Evolutionary conservation across 2,113 vertebrate genomes (phyloP), one percentile per base, ranked within the genome.

Genomic region (Nerophis ophidion): DNA sequence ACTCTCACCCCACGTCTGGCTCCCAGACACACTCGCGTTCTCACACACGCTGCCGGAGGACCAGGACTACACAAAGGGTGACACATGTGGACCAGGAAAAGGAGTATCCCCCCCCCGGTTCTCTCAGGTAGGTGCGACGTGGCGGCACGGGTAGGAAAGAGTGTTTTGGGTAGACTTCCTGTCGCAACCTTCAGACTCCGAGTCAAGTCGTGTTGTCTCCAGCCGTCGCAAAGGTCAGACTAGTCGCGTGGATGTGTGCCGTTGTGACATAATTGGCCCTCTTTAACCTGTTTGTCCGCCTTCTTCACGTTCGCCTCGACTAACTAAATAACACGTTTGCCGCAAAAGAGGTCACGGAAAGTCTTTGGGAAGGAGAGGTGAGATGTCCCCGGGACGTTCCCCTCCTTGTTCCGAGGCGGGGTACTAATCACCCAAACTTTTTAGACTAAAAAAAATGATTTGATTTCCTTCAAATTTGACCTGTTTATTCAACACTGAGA

Each of bases 371-470:
- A 70, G 77, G 68, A 75, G 75, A 66, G 35, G 64, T 76, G 73
- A 69, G 72, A 72, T 56, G 66, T 75, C 58, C 74, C 78, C 82
- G 68, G 68, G 72, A 87, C 88, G 89, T 90, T 90, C 87, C 85
- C 87, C 85, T 90, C 86, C 88, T 89, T 90, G 89, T 90, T 90
- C 86, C 83, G 78, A 66, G 84, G 80, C 72, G 38, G 71, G 80
- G 76, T 80, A 72, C 63, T 71, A 84, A 87, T 84, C 82, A 11
- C 4, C 40, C 40, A 44, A 44, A 44, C 40, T 12, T 44, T 44
- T 12, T 12, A 9, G 38, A 40, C 38, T 12, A 11, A 44, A n/a
- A n/a, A n/a, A n/a, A n/a, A n/a, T n/a, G n/a, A 8, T 40, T 40
- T 40, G 38, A 40, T 40, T 3, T 5, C 10, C 38, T 10, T 40